Conservation (phyloP, 2,797 vertebrate genomes). For the Ciconia nigra region DNA sequence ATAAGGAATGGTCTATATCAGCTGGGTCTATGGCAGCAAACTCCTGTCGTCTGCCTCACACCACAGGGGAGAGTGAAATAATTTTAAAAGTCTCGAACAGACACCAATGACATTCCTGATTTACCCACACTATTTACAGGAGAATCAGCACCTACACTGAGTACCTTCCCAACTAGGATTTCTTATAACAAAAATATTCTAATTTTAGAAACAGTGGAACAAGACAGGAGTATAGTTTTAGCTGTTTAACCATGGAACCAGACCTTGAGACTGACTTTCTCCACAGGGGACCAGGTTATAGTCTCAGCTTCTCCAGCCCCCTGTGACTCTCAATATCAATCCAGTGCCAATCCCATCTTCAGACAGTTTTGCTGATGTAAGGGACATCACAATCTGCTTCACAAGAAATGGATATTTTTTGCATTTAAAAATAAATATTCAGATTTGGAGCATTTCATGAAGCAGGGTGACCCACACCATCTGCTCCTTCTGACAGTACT, state of each 20-base stretch:
- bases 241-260: not conserved
- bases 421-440: slow-evolving; percentile 40
- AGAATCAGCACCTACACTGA: not conserved
- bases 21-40: not conserved
- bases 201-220: not conserved
- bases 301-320: not conserved
- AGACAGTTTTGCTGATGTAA: slow-evolving; percentile 51
- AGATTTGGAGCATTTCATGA: slow-evolving; percentile 1
- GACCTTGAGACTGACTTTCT: not conserved
- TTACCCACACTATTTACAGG: not conserved
- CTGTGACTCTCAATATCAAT: not conserved
- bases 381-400: slow-evolving; percentile 24
- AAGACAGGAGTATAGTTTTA: not conserved
- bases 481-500: slow-evolving; percentile 38
- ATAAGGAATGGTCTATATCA: not conserved
- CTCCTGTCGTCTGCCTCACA: not conserved
- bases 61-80: rapidly evolving
- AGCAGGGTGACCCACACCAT: slow-evolving; percentile 57
- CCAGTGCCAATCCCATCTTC: not conserved
- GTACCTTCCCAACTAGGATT: not conserved
- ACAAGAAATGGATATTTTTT: not conserved
- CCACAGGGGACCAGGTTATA: not conserved
- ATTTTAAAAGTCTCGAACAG: not conserved
- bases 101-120: not conserved
- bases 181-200: not conserved